Base-by-base conservation (phyloP, 2,797 vertebrate species). In the Chrosomus eos region DNA sequence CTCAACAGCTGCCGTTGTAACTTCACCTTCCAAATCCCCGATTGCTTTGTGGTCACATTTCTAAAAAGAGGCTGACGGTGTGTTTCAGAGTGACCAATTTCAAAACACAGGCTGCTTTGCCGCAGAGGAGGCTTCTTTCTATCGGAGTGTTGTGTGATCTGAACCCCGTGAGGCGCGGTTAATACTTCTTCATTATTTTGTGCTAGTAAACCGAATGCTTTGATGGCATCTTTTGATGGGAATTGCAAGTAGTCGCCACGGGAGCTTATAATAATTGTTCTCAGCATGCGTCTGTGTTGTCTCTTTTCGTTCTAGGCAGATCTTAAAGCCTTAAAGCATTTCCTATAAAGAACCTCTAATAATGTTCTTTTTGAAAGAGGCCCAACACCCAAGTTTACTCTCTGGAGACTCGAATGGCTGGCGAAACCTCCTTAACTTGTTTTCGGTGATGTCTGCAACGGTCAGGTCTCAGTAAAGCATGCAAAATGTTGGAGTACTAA, bases 261-360 rank as follows among this genome's bases (percentile, higher is more conserved):
- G 87, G 87, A 90, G 87, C 85, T 89, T 89, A 87, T 83, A 88
- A 89, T 91, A 90, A 90, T 90, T 87, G 89, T 91, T 89, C 88
- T 86, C 80, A 48, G 80, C 45, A 8, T 85, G 79, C 64, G 13
- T 71, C 81, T 87, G 86, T 88, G 86, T 86, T 72, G 26, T 60
- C 66, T 86, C 84, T 80, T 80, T 87, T 82, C 72, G 83, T 75
- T 85, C 78, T 58, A 70, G 71, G 77, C 72, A 36, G 84, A 89
- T 88, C 84, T 85, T 48, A 86, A 87, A 88, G 85, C 78, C 74
- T 74, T 80, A 83, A 86, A 87, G 88, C 72, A 74, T 85, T 85
- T 85, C 67, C 74, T 74, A 87, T 84, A 86, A 87, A 87, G 79
- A 80, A 87, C 82, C 75, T 85, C 80, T 85, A 87, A 87, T 89